Conservation (phyloP, 1,140 invertebrate species). For the Zophobas atratus region DNA sequence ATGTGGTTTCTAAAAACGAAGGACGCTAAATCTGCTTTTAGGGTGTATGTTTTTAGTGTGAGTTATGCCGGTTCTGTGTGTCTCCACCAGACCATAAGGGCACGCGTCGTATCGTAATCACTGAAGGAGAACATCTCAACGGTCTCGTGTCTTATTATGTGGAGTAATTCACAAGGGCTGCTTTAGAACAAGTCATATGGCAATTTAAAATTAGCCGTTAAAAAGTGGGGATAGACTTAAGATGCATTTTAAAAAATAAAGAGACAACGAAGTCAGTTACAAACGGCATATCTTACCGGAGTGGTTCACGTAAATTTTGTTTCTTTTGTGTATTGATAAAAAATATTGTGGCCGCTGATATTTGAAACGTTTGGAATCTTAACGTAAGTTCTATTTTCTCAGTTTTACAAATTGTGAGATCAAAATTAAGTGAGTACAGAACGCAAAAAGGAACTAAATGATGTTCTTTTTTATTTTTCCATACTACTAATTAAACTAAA, state of each 20-base stretch:
- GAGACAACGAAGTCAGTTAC: neutral
- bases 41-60: too few relatives aligned
- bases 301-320: neutral
- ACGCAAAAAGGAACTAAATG: too few relatives aligned
- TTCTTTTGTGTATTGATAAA: too few relatives aligned
- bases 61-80: slow-evolving; percentile 8
- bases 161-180: slow-evolving; percentile 28
- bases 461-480: too few relatives aligned
- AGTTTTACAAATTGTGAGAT: too few relatives aligned
- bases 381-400: too few relatives aligned
- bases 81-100: slow-evolving; percentile 60
- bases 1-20: too few relatives aligned
- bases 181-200: slow-evolving; percentile 50
- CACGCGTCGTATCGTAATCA: slow-evolving; percentile 58
- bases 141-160: slow-evolving; percentile 61
- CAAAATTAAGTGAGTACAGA: too few relatives aligned
- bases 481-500: too few relatives aligned
- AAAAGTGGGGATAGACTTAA: slow-evolving; percentile 60
- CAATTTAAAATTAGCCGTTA: slow-evolving; percentile 58
- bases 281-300: neutral
- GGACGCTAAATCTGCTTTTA: too few relatives aligned
- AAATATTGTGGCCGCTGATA: too few relatives aligned
- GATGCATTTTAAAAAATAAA: slow-evolving; percentile 41
- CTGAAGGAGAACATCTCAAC: slow-evolving; percentile 64
- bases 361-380: too few relatives aligned